Conservation (phyloP, 2,888 invertebrate genomes). For the Caenorhabditis sinica region DNA sequence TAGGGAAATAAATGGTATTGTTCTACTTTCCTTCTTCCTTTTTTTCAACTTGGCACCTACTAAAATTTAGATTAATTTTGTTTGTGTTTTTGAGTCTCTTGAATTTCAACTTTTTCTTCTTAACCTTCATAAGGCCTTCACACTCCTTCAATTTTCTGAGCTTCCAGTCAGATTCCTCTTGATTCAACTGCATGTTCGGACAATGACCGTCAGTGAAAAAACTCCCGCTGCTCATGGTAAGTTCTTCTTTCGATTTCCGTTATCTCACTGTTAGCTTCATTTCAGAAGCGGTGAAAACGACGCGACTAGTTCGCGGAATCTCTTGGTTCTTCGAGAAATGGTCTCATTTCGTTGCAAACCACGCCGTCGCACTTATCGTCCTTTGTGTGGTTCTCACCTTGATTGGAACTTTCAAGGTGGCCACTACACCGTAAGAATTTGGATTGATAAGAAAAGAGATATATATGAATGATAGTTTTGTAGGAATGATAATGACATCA, state of each 20-base stretch:
- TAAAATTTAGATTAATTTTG: background rate
- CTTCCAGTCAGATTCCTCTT: constrained; percentile 23
- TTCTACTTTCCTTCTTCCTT: constrained; percentile 29
- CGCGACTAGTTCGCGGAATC: constrained; percentile 69
- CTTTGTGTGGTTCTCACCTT: constrained; percentile 76
- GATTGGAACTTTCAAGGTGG: constrained; percentile 76
- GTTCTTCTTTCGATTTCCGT: background rate
- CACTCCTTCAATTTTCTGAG: background rate
- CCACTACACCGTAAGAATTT: constrained; percentile 74
- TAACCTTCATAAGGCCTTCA: background rate
- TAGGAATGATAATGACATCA: constrained; percentile 70
- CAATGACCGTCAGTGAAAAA: constrained; percentile 45
- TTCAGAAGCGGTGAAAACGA: constrained; percentile 66
- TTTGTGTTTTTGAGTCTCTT: background rate
- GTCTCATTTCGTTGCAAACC: constrained; percentile 77
- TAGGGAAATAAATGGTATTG: background rate
- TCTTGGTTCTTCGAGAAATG: constrained; percentile 72
- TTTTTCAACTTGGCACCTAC: constrained; percentile 13
- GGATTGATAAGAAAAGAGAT: background rate
- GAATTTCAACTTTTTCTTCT: constrained; percentile 5
- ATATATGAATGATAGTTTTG: constrained; percentile 5
- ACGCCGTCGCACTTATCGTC: constrained; percentile 76
- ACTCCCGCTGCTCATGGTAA: constrained; percentile 32
- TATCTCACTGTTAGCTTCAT: background rate
- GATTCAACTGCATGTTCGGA: constrained; percentile 42